Evolutionary conservation across 2,797 vertebrate genomes (phyloP), one percentile per base, ranked within the genome.

Genomic region (Petrocephalus schoutedeni): DNA sequence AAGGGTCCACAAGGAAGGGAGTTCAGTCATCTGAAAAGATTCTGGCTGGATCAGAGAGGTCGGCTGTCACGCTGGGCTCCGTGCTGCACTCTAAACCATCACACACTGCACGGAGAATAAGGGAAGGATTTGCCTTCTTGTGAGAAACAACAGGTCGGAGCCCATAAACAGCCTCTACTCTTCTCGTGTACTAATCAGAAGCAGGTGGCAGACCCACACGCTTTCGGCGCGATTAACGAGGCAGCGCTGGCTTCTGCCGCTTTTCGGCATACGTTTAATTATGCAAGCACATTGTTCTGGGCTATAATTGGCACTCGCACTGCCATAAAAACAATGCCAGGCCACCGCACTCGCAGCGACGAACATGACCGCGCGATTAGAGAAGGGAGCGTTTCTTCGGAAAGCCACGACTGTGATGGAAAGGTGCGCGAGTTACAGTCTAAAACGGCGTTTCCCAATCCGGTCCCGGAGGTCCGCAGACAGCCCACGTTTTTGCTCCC

Each of bases 201-300:
- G 45, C 95, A 96, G 95, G 93, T 94, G 94, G 93, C 88, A 86
- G 88, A 74, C 89, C 90, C 86, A 90, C 93, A 93, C 91, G 74
- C 89, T 91, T 91, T 36, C 59, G 89, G 23, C 77, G 87, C 77
- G 56, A 8, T 89, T 87, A 92, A 89, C 89, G 86, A 90, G 89
- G 83, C 89, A 89, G 89, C 92, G 93, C 94, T 93, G 93, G 94
- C 93, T 53, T 88, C 89, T 87, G 87, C 87, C 89, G 90, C 91
- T 92, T 93, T 91, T 83, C 91, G 23, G 57, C 71, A 41, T 45
- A 49, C n/a, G 90, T 92, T 94, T 94, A 93, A 95, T 95, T 93
- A 93, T 45, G 90, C 91, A 87, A 80, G 89, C 82, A 88, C 89
- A 32, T 28, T 87, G 92, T 89, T 90, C 89, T 86, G 88, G 93